These are phyloP conservation scores for Acholoe squamosa DNA, from an alignment of 2,888 invertebrate genomes.

Conservation along the genomic window DNA sequence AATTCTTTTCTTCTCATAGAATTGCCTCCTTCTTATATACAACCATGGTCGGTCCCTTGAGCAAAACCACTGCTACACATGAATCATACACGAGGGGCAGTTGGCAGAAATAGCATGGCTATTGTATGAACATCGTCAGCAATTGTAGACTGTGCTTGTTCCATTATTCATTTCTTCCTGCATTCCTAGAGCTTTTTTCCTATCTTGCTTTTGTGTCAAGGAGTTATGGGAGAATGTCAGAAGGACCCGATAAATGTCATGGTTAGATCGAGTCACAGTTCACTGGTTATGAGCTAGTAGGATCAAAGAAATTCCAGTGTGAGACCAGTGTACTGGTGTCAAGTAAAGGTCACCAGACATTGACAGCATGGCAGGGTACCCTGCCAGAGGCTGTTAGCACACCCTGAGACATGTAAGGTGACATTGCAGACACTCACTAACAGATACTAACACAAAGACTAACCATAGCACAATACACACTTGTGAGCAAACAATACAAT, in stretches of 20 bases:
- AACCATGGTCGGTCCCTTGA: not conserved
- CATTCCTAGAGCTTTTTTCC: too few relatives aligned
- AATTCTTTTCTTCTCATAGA: not conserved
- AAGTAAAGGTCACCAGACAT: not conserved
- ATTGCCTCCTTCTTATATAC: not conserved
- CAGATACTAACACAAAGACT: too few relatives aligned
- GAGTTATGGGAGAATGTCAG: too few relatives aligned
- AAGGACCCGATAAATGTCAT: constrained; percentile 8
- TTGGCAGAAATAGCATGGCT: not conserved
- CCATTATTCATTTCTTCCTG: too few relatives aligned
- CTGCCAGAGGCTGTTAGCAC: not conserved
- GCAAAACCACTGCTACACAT: not conserved
- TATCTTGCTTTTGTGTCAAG: too few relatives aligned
- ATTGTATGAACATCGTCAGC: too few relatives aligned
- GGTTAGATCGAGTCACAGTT: not conserved
- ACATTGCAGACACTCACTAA: not conserved
- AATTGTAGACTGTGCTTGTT: too few relatives aligned
- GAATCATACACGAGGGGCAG: too few relatives aligned
- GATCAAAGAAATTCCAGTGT: constrained; percentile 15
- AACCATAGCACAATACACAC: too few relatives aligned
- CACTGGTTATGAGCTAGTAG: constrained; percentile 4
- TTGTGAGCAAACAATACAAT: too few relatives aligned
- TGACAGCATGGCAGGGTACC: not conserved
- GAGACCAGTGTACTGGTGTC: not conserved
- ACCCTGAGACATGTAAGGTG: not conserved